These are phyloP conservation scores for Phataginus tricuspis DNA, from an alignment of 2,797 vertebrate genomes.

Conservation along the genomic window DNA sequence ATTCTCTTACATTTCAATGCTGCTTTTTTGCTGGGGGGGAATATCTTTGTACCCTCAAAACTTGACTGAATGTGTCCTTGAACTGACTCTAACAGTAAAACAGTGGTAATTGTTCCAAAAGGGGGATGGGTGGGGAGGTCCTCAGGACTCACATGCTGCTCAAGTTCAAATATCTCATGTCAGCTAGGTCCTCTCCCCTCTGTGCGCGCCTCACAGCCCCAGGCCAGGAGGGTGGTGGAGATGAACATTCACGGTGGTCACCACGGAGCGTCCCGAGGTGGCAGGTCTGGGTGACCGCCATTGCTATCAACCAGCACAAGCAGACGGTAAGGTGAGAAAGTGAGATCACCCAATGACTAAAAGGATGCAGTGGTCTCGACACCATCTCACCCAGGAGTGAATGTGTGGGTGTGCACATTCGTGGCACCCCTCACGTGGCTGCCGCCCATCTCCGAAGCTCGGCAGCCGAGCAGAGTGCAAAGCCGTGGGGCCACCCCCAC, in stretches of 20 bases:
- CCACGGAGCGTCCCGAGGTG: rapidly evolving
- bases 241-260: neutral
- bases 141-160: neutral
- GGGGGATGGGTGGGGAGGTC: neutral
- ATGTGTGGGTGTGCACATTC: neutral
- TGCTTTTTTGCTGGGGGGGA: neutral
- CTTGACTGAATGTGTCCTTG: neutral
- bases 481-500: neutral
- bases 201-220: neutral
- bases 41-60: neutral
- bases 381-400: neutral
- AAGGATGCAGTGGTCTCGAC: neutral
- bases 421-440: neutral
- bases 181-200: neutral
- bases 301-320: neutral
- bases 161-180: neutral
- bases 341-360: neutral
- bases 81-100: neutral
- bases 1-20: neutral
- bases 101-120: neutral
- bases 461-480: rapidly evolving
- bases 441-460: neutral
- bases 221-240: neutral
- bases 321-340: neutral
- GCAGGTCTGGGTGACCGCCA: too few relatives aligned